Conservation (phyloP, 2,797 vertebrate species). For the Fundulus diaphanus region DNA sequence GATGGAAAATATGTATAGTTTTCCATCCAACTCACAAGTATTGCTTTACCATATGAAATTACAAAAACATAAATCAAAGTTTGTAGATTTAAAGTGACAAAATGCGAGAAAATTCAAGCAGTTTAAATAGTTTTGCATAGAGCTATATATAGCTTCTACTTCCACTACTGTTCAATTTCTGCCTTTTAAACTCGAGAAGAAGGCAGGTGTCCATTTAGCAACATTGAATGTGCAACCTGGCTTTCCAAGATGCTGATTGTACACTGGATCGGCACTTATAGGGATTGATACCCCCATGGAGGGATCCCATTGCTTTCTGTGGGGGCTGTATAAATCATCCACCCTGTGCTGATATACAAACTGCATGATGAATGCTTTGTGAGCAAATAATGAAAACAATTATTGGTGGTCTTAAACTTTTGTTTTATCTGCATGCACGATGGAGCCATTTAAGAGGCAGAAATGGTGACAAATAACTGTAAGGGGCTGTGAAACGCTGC, state of each 20-base stretch:
- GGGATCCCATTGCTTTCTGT: slow-evolving; percentile 58
- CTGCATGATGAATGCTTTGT: slow-evolving; percentile 70
- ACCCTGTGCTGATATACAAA: slow-evolving; percentile 72
- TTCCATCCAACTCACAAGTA: background rate
- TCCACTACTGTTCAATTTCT: slow-evolving; percentile 5
- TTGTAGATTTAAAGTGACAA: background rate
- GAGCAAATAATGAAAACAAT: slow-evolving; percentile 81
- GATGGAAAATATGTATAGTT: background rate
- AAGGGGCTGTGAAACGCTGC: slow-evolving; percentile 73
- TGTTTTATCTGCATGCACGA: slow-evolving; percentile 69
- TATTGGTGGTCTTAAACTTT: slow-evolving; percentile 81
- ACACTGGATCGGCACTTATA: slow-evolving; percentile 75
- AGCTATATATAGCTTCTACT: background rate
- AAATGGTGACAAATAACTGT: slow-evolving; percentile 85
- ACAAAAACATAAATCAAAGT: background rate
- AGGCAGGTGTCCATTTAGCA: slow-evolving; percentile 53
- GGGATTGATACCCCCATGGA: slow-evolving; percentile 78
- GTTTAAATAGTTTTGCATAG: background rate
- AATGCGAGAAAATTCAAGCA: background rate
- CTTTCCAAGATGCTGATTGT: slow-evolving; percentile 68
- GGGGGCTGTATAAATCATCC: slow-evolving; percentile 77
- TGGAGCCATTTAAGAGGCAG: slow-evolving; percentile 70
- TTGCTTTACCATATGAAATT: background rate
- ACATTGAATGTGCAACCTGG: slow-evolving; percentile 70
- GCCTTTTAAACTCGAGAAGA: slow-evolving; percentile 18